Evolutionary conservation across 1,140 invertebrate genomes (phyloP).

Genomic region (Drosophila nebulosa): DNA sequence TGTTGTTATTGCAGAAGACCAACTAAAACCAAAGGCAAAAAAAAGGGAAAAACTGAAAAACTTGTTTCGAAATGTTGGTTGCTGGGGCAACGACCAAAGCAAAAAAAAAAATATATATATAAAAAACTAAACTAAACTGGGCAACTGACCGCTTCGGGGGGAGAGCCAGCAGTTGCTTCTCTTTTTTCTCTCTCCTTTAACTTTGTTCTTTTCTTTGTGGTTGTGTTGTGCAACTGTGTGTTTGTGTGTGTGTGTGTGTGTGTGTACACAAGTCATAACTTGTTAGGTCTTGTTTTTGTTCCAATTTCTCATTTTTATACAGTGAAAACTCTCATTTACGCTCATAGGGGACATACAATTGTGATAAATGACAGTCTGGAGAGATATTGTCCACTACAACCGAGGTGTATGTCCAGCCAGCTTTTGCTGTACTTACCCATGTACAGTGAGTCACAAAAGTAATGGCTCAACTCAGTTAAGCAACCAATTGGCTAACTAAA

Average conservation of each 20-base stretch:
- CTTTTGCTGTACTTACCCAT: no score
- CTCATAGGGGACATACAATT: no score
- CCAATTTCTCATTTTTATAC: constrained; percentile 19
- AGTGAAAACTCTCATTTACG: no score
- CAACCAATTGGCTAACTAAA: no score
- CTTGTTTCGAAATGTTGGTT: constrained; percentile 74
- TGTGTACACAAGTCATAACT: constrained; percentile 57
- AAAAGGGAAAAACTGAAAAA: constrained; percentile 59
- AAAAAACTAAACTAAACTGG: constrained; percentile 44
- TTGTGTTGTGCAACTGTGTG: background rate
- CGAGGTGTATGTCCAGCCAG: no score
- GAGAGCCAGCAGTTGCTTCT: background rate
- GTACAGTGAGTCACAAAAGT: no score
- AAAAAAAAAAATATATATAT: constrained; percentile 11
- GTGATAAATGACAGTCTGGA: no score
- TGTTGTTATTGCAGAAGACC: constrained; percentile 30
- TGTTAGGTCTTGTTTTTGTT: constrained; percentile 35
- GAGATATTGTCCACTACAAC: no score
- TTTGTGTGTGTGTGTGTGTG: background rate
- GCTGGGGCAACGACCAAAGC: constrained; percentile 75
- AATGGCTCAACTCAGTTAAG: no score
- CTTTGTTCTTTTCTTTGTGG: background rate
- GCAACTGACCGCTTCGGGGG: constrained; percentile 22
- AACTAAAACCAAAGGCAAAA: constrained; percentile 6
- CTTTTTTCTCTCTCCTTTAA: background rate